Conservation (phyloP, 2,888 invertebrate genomes). For the Pyrrhosoma nymphula region DNA sequence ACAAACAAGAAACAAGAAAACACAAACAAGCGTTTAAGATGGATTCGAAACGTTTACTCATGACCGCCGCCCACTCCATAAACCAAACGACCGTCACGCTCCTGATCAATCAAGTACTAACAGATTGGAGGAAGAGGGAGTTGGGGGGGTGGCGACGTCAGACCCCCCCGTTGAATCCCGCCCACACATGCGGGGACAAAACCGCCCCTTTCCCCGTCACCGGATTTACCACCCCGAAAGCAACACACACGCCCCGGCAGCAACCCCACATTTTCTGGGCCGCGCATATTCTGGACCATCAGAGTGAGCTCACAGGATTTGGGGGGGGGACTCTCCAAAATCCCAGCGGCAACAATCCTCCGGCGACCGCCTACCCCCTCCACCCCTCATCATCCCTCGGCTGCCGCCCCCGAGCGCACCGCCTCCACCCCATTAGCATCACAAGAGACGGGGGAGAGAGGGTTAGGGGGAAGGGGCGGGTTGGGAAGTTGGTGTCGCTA, state of each 20-base stretch:
- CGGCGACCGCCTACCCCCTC: neutral
- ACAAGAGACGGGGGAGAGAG: conserved; percentile 41
- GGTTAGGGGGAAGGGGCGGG: neutral
- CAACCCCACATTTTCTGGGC: neutral
- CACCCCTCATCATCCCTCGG: neutral
- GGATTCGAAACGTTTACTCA: conserved; percentile 9
- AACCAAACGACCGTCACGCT: conserved; percentile 47
- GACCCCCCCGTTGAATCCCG: neutral
- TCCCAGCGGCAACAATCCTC: conserved; percentile 58
- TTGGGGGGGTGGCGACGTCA: too few relatives aligned
- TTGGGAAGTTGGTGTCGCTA: neutral
- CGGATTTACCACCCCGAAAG: neutral
- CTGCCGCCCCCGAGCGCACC: neutral
- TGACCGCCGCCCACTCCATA: conserved; percentile 55
- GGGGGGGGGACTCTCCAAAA: neutral
- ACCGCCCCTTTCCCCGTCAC: neutral
- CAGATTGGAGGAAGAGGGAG: conserved; percentile 26
- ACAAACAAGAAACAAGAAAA: neutral
- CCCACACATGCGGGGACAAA: neutral
- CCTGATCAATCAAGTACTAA: conserved; percentile 61
- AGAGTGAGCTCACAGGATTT: neutral
- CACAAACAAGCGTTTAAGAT: conserved; percentile 17
- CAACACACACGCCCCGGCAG: neutral
- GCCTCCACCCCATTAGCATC: conserved; percentile 58
- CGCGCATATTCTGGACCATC: neutral